Evolutionary conservation across 2,888 invertebrate genomes (phyloP).

Genomic region (Lapara coniferarum): DNA sequence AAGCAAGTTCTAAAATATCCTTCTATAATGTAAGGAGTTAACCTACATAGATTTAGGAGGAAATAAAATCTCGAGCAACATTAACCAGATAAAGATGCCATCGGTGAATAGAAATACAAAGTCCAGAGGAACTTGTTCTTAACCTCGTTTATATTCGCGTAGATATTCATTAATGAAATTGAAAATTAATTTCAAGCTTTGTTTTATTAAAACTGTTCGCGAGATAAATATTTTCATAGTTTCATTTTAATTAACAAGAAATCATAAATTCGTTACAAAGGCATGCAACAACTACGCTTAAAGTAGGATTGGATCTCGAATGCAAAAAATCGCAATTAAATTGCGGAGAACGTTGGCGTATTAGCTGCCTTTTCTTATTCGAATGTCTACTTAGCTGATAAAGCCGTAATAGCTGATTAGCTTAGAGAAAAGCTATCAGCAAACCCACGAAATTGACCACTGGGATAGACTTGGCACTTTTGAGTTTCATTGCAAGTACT

Average conservation of each 20-base stretch:
- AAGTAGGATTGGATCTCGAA: background rate
- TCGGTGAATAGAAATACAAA: background rate
- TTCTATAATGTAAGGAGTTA: too few species aligned
- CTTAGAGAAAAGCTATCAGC: too few species aligned
- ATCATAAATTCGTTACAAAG: background rate
- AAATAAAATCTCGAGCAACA: background rate
- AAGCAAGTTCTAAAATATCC: too few species aligned
- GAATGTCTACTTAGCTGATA: too few species aligned
- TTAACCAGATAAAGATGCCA: background rate
- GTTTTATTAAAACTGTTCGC: background rate
- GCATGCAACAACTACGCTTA: background rate
- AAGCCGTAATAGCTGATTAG: too few species aligned
- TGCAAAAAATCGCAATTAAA: background rate
- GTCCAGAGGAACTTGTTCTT: background rate
- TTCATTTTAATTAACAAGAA: background rate
- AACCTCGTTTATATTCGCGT: background rate
- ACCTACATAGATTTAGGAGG: too few species aligned
- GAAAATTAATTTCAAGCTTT: background rate
- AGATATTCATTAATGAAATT: background rate
- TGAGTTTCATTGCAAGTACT: too few species aligned
- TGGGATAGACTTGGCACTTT: too few species aligned
- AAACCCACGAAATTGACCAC: too few species aligned
- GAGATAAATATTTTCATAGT: background rate
- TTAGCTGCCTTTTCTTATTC: too few species aligned
- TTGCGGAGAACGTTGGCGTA: too few species aligned